Evolutionary conservation across 1,140 invertebrate genomes (phyloP).

Genomic region (Aphis gossypii): DNA sequence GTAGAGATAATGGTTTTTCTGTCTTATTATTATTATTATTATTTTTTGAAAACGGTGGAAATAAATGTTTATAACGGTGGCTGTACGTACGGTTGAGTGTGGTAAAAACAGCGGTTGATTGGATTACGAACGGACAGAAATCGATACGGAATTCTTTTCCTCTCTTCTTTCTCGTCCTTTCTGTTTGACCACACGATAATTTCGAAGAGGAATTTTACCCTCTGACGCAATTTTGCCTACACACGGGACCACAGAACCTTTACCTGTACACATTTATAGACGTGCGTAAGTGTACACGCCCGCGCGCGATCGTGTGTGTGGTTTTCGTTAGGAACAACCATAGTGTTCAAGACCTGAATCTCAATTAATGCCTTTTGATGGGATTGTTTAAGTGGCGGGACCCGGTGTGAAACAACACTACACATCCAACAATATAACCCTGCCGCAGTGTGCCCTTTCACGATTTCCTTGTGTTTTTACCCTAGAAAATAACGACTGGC

Average conservation of each 20-base stretch:
- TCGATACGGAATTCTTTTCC: constrained; percentile 50
- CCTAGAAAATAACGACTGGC: constrained; percentile 45
- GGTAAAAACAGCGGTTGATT: constrained; percentile 55
- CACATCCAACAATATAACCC: not conserved
- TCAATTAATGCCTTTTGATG: constrained; percentile 57
- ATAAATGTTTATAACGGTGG: constrained; percentile 43
- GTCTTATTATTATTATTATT: constrained; percentile 52
- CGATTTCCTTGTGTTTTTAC: constrained; percentile 38
- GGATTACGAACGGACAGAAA: constrained; percentile 54
- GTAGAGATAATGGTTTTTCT: constrained; percentile 58
- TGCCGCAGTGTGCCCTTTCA: not conserved
- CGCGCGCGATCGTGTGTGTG: not conserved
- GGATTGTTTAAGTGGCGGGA: constrained; percentile 51
- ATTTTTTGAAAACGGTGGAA: constrained; percentile 46
- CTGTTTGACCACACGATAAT: constrained; percentile 24
- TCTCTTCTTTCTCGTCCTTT: not conserved
- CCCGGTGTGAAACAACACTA: constrained; percentile 14
- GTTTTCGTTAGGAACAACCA: constrained; percentile 15
- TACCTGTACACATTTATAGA: not conserved
- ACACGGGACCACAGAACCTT: not conserved
- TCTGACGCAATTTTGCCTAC: constrained; percentile 24
- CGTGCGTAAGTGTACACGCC: not conserved
- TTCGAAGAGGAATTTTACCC: constrained; percentile 52
- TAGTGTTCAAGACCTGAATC: constrained; percentile 52
- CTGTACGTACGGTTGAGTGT: not conserved